A percentile compares a stretch with the other conserved stretches of the same genome.
These are phyloP conservation scores for Varecia variegata DNA, from an alignment of 2,797 vertebrate genomes.

Conservation along the genomic window DNA sequence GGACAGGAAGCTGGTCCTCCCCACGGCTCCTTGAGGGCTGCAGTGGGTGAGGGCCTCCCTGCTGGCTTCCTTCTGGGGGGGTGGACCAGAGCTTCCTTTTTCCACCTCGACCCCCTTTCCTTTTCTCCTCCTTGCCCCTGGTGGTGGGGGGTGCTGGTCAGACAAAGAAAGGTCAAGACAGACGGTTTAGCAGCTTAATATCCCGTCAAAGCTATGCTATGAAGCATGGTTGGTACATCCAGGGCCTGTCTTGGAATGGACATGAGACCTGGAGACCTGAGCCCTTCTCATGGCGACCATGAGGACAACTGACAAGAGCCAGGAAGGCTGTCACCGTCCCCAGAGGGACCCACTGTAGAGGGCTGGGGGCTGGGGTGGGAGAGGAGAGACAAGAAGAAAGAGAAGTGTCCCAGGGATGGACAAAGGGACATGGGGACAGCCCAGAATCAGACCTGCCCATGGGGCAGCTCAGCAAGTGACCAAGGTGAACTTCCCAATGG, in stretches of 20 bases:
- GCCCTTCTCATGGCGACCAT: fast-evolving
- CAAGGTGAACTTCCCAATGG: neutral
- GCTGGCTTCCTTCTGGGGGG: neutral
- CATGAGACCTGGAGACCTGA: neutral
- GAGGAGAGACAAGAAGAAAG: neutral
- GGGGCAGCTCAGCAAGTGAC: neutral
- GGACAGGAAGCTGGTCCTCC: neutral
- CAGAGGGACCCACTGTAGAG: neutral
- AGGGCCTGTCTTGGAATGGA: neutral
- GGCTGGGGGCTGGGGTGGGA: fast-evolving
- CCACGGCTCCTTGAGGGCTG: neutral
- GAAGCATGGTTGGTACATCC: neutral
- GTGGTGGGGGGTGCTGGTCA: neutral
- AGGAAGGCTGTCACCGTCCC: neutral
- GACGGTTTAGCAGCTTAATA: fast-evolving
- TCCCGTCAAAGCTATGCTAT: too few species aligned
- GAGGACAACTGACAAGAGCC: too few species aligned
- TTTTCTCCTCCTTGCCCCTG: neutral
- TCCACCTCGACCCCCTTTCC: neutral
- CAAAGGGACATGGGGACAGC: neutral
- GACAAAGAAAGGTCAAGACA: neutral
- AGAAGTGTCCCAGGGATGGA: too few species aligned
- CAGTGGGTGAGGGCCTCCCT: neutral
- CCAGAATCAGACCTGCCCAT: neutral
- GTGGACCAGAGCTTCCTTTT: neutral